These are phyloP conservation scores for Xanthia togata DNA, from an alignment of 2,888 invertebrate genomes.

Conservation along the genomic window DNA sequence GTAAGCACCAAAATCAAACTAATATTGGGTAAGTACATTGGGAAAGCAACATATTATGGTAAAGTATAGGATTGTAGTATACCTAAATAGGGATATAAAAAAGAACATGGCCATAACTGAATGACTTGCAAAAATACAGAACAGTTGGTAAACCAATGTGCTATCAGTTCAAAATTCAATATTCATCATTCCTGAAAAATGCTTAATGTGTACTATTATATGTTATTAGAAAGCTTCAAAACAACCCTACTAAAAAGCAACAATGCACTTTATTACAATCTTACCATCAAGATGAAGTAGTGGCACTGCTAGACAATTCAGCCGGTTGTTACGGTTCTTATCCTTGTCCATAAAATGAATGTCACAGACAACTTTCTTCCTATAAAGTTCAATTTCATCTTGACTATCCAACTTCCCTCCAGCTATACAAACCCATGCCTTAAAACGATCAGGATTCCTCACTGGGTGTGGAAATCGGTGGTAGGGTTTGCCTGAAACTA, in stretches of 20 bases:
- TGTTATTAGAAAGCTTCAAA: neutral
- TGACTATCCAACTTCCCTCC: neutral
- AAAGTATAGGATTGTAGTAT: neutral
- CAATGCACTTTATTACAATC: neutral
- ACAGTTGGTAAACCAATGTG: neutral
- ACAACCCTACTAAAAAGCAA: neutral
- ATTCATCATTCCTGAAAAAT: neutral
- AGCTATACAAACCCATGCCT: neutral
- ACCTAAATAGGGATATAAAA: neutral
- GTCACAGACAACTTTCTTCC: neutral
- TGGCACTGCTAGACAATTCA: neutral
- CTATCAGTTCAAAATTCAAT: neutral
- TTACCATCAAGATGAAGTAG: slow-evolving; percentile 1
- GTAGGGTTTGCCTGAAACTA: neutral
- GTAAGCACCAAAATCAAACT: no score
- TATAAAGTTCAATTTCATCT: neutral
- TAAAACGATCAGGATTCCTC: neutral
- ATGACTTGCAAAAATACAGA: neutral
- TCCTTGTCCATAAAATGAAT: slow-evolving; percentile 1
- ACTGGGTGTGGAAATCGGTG: neutral
- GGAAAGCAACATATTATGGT: no score
- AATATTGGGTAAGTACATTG: no score
- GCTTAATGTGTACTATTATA: neutral
- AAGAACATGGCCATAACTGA: neutral
- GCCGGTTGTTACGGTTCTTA: neutral